phyloP scores from a whole-genome alignment of 2,888 invertebrate species.

The Acleris literana region DNA sequence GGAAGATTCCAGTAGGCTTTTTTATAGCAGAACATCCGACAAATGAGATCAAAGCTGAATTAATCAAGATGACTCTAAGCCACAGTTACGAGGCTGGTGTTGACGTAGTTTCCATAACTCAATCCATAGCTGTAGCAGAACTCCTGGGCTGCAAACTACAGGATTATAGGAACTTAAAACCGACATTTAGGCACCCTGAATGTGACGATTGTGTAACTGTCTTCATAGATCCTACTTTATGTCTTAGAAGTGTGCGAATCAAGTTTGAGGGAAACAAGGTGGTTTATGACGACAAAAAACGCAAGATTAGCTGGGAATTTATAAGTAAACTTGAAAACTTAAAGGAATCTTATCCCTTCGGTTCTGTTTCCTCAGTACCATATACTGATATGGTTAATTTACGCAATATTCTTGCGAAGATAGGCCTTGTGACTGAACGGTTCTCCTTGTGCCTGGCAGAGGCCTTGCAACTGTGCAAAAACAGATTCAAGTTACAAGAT shows the following conservation, averaged over 20 bases:
- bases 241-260: constrained; percentile 7
- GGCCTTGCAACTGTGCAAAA: not conserved
- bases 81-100: constrained; percentile 26
- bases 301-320: not conserved
- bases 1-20: constrained; percentile 33
- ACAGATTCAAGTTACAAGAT: not conserved
- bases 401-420: constrained; percentile 1
- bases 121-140: constrained; percentile 5
- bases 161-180: constrained; percentile 7
- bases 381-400: constrained; percentile 1
- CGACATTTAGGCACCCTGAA: constrained; percentile 15
- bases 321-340: not conserved
- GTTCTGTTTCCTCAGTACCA: not conserved
- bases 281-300: not conserved
- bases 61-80: constrained; percentile 22
- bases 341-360: not conserved
- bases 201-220: not conserved
- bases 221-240: constrained; percentile 15
- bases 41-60: constrained; percentile 7
- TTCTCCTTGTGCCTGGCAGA: not conserved
- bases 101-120: constrained; percentile 29
- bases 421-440: not conserved
- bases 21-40: constrained; percentile 19
- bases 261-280: not conserved
- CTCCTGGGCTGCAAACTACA: constrained; percentile 14